phyloP scores from a whole-genome alignment of 2,888 invertebrate species.

The Cerastis leucographa region DNA sequence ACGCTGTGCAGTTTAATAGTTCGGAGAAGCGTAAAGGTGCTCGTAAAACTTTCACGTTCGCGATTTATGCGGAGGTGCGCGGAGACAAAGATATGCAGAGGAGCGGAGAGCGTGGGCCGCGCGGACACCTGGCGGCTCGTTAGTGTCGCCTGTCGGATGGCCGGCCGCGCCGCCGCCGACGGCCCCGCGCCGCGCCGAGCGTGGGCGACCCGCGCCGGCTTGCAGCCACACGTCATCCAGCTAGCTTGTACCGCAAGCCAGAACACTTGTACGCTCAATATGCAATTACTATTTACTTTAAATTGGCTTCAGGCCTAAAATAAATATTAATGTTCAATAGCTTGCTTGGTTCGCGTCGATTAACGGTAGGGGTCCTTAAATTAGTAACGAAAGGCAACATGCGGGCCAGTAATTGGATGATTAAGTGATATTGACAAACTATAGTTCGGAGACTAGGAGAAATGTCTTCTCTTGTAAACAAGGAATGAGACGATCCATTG shows the following conservation, averaged over 20 bases:
- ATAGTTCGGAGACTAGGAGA: slow-evolving; percentile 69
- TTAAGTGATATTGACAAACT: slow-evolving; percentile 81
- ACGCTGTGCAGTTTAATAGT: slow-evolving; percentile 83
- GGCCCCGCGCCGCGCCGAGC: slow-evolving; percentile 29
- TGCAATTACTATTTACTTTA: slow-evolving; percentile 41
- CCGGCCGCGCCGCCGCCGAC: slow-evolving; percentile 55
- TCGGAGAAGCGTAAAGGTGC: slow-evolving; percentile 87
- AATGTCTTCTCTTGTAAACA: slow-evolving; percentile 70
- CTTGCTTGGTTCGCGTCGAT: slow-evolving; percentile 40
- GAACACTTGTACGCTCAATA: slow-evolving; percentile 36
- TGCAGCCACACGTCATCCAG: slow-evolving; percentile 52
- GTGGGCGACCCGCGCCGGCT: slow-evolving; percentile 54
- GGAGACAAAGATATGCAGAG: slow-evolving; percentile 88
- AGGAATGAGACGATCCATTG: slow-evolving; percentile 64
- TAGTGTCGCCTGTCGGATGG: slow-evolving; percentile 84
- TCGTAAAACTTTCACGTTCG: slow-evolving; percentile 90
- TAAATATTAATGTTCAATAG: slow-evolving; percentile 50
- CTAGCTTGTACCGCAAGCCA: slow-evolving; percentile 29
- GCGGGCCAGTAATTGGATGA: slow-evolving; percentile 85
- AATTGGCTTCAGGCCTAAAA: slow-evolving; percentile 37
- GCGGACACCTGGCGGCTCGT: slow-evolving; percentile 89
- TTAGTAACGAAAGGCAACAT: slow-evolving; percentile 81
- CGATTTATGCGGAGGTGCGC: slow-evolving; percentile 87
- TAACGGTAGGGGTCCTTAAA: slow-evolving; percentile 76
- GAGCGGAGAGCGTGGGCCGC: slow-evolving; percentile 87